These are phyloP conservation scores for Heliothis subflexa DNA, from an alignment of 1,140 invertebrate species.

Conservation along the genomic window DNA sequence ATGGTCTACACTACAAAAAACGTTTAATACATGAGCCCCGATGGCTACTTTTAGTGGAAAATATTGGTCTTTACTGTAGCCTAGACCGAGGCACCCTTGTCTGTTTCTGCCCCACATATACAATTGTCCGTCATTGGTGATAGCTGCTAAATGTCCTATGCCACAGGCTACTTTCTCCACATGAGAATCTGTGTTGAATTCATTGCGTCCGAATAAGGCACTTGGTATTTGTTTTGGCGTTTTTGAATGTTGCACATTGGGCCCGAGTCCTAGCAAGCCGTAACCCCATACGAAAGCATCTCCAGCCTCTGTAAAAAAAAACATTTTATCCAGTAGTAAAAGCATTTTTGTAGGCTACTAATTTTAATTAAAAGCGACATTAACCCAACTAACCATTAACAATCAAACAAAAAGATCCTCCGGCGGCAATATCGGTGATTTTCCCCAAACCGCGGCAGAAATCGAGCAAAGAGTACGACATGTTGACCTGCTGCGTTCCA, in stretches of 20 bases:
- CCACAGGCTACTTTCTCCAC: constrained; percentile 91
- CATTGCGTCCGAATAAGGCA: constrained; percentile 94
- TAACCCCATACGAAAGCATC: constrained; percentile 97
- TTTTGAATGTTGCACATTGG: constrained; percentile 88
- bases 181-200: constrained; percentile 90
- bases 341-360: neutral
- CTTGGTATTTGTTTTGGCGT: constrained; percentile 91
- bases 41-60: constrained; percentile 95
- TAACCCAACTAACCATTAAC: constrained; percentile 89
- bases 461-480: constrained; percentile 89
- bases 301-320: constrained; percentile 89
- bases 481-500: constrained; percentile 88
- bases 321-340: neutral
- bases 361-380: neutral
- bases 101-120: constrained; percentile 97
- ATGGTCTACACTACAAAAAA: constrained; percentile 95
- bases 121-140: constrained; percentile 93
- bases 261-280: constrained; percentile 96
- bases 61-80: constrained; percentile 92
- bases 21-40: constrained; percentile 90
- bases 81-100: constrained; percentile 93
- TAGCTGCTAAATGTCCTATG: constrained; percentile 92
- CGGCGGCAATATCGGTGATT: constrained; percentile 93
- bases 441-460: constrained; percentile 89
- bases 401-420: constrained; percentile 94